Percentiles rank a stretch among this genome's conserved stretches.
Evolutionary conservation across 2,888 invertebrate species (phyloP).

Genomic region (Heliconius hortense): DNA sequence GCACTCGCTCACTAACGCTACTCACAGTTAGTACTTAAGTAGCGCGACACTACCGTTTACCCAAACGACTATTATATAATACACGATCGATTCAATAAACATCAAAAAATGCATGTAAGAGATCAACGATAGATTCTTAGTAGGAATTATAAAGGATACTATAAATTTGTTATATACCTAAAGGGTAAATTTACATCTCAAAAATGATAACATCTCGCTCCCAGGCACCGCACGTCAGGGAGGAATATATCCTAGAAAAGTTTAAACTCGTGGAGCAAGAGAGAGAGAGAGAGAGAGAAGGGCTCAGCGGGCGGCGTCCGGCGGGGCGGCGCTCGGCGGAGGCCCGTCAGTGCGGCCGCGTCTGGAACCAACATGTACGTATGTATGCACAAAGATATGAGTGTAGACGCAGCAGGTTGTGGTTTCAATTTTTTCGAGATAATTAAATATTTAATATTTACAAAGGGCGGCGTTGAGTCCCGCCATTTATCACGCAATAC

Average conservation of each 20-base stretch:
- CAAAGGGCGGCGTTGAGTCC: too few relatives aligned
- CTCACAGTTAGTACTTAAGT: too few relatives aligned
- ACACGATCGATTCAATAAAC: constrained; percentile 70
- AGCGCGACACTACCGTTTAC: constrained; percentile 47
- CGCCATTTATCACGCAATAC: too few relatives aligned
- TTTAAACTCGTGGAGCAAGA: constrained; percentile 51
- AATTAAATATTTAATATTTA: too few relatives aligned
- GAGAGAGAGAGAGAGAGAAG: constrained; percentile 39
- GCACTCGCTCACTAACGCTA: too few relatives aligned
- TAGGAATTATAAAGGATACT: constrained; percentile 74
- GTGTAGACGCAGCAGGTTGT: too few relatives aligned
- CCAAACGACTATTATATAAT: constrained; percentile 50
- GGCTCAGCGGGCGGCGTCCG: constrained; percentile 38
- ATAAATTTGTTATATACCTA: constrained; percentile 69
- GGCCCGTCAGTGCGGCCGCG: constrained; percentile 47
- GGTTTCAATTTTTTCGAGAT: too few relatives aligned
- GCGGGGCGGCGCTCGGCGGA: neutral
- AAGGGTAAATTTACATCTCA: constrained; percentile 78
- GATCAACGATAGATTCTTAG: constrained; percentile 67
- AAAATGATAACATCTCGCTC: constrained; percentile 74
- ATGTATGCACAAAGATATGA: too few relatives aligned
- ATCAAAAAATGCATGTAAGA: constrained; percentile 66
- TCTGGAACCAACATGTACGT: constrained; percentile 35
- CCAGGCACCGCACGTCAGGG: constrained; percentile 63
- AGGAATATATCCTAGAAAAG: constrained; percentile 66